These are phyloP conservation scores for Mormyrus iriodes DNA, from an alignment of 2,113 vertebrate species.

Conservation along the genomic window DNA sequence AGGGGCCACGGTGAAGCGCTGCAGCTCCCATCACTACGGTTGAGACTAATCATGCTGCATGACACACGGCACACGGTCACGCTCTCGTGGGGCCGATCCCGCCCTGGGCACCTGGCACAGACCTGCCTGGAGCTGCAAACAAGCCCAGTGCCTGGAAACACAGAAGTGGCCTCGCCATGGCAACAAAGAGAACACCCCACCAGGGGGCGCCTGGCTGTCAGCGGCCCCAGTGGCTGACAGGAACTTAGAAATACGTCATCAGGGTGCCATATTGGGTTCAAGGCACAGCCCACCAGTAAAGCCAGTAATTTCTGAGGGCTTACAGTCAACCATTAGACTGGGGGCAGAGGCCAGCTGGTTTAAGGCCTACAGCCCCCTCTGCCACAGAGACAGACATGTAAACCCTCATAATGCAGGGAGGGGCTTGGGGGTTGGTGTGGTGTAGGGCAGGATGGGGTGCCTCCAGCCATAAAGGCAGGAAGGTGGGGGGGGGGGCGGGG, in stretches of 20 bases:
- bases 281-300: neutral
- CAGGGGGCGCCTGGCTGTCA: slow-evolving; percentile 22
- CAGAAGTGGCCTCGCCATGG: slow-evolving; percentile 49
- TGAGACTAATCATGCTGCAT: neutral
- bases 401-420: neutral
- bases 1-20: neutral
- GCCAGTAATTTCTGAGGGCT: neutral
- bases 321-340: neutral
- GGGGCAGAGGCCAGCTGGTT: neutral
- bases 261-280: neutral
- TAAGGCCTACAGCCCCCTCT: neutral
- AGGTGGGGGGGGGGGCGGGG: neutral
- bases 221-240: neutral
- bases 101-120: slow-evolving; percentile 29
- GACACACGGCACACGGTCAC: neutral
- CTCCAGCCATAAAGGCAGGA: neutral
- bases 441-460: neutral
- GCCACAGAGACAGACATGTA: neutral
- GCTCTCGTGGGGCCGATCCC: neutral
- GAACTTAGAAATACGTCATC: neutral
- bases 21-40: neutral
- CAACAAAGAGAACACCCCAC: slow-evolving; percentile 35
- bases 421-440: too few relatives aligned
- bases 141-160: slow-evolving; percentile 34
- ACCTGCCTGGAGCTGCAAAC: slow-evolving; percentile 26